Percentiles rank a stretch among this genome's conserved stretches.
These are phyloP conservation scores for Haplochromis vanheusdeni DNA, from an alignment of 2,113 vertebrate genomes.

Conservation along the genomic window DNA sequence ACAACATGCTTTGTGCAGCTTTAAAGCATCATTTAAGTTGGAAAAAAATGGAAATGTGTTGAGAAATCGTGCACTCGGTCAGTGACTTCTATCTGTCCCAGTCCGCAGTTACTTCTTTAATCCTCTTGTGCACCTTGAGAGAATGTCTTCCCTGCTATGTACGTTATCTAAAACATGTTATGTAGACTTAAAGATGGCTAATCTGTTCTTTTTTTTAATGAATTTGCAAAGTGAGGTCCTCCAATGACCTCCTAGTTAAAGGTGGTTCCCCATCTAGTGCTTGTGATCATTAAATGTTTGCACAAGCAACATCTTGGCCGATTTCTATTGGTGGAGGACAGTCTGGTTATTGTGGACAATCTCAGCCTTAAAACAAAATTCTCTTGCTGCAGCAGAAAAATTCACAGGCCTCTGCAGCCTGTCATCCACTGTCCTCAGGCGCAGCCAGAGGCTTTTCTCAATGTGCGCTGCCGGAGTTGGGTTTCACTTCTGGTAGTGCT, in stretches of 20 bases:
- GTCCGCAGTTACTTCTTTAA: not conserved
- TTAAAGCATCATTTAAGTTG: not conserved
- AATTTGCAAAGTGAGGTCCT: not conserved
- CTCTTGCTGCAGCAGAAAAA: not conserved
- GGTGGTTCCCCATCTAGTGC: not conserved
- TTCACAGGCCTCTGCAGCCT: not conserved
- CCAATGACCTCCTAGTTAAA: not conserved
- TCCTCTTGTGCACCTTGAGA: not conserved
- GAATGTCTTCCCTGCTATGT: not conserved
- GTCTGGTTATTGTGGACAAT: not conserved
- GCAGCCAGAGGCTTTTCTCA: not conserved
- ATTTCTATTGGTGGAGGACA: not conserved
- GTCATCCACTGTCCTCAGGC: not conserved
- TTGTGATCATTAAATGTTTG: not conserved
- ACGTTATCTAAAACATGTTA: accelerated
- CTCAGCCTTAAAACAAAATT: not conserved
- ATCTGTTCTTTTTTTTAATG: not conserved
- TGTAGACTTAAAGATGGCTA: not conserved
- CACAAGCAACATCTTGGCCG: not conserved
- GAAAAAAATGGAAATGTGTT: not conserved
- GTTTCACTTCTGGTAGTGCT: not conserved
- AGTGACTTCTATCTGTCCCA: accelerated
- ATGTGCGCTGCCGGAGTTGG: not conserved
- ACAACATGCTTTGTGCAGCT: not conserved
- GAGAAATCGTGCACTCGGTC: not conserved